These are phyloP conservation scores for Leptinotarsa rubiginosa DNA, from an alignment of 2,888 invertebrate genomes.

Conservation along the genomic window DNA sequence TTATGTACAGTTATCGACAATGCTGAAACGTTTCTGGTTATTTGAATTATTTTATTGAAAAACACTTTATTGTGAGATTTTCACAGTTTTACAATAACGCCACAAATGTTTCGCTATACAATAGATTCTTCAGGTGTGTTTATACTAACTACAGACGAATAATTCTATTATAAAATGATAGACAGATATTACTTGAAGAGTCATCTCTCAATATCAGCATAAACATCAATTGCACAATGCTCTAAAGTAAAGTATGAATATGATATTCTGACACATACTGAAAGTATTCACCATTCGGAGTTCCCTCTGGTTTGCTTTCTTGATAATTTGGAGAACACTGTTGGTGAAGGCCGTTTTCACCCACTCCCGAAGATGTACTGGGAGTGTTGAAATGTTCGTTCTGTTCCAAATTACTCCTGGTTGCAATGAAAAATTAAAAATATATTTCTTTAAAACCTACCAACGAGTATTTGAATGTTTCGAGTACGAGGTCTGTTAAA, in stretches of 20 bases:
- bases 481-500: not conserved
- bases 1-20: too few relatives aligned
- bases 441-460: constrained; percentile 9
- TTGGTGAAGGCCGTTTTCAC: constrained; percentile 46
- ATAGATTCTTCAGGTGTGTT: too few relatives aligned
- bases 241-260: constrained; percentile 1
- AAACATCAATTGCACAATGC: not conserved
- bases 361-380: constrained; percentile 45
- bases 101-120: too few relatives aligned
- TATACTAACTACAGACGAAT: too few relatives aligned
- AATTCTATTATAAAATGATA: too few relatives aligned
- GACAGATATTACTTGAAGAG: not conserved
- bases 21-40: too few relatives aligned
- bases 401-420: constrained; percentile 43
- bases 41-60: too few relatives aligned
- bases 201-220: not conserved
- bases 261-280: constrained; percentile 43
- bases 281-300: constrained; percentile 44
- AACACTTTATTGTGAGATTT: too few relatives aligned
- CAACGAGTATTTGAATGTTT: not conserved
- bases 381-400: constrained; percentile 44
- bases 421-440: constrained; percentile 41
- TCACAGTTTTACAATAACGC: too few relatives aligned
- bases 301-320: constrained; percentile 40
- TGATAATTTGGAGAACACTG: constrained; percentile 44